A percentile compares a stretch with the other conserved stretches of the same genome.
phyloP scores from a whole-genome alignment of 2,797 vertebrate genomes.

The Phrynocephalus vlangalii region DNA sequence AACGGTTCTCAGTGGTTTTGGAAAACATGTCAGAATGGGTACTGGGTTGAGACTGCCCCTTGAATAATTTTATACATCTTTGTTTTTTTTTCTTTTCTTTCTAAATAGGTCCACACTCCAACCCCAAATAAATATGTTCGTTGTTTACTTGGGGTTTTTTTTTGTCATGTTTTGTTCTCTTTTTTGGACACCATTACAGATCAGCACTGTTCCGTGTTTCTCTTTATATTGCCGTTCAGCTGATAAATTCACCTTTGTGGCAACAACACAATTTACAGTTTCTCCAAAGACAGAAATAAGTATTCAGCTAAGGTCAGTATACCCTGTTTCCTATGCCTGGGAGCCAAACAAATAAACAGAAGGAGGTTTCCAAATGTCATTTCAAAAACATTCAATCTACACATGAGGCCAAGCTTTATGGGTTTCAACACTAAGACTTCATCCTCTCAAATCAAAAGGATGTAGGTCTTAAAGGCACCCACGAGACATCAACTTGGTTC shows the following conservation, averaged over 20 bases:
- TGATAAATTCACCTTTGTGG: constrained; percentile 16
- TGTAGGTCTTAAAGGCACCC: neutral
- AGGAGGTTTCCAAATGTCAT: constrained; percentile 14
- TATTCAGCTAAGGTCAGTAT: constrained; percentile 32
- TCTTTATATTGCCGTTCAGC: constrained; percentile 11
- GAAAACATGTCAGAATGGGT: neutral
- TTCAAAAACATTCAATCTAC: constrained; percentile 33
- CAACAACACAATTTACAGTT: neutral
- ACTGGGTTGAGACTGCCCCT: constrained; percentile 6
- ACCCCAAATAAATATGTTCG: neutral
- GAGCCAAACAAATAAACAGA: constrained; percentile 19
- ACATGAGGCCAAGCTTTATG: neutral
- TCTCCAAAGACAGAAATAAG: constrained; percentile 16
- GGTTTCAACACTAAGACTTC: neutral
- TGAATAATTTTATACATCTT: neutral
- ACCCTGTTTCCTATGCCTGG: neutral
- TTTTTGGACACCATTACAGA: constrained; percentile 20
- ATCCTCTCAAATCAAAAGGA: constrained; percentile 4
- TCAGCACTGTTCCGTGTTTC: constrained; percentile 2
- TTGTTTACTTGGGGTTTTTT: neutral
- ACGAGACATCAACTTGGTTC: neutral
- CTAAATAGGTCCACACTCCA: neutral
- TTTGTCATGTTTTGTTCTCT: neutral
- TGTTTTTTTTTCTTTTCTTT: constrained; percentile 29
- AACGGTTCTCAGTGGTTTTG: neutral